These are phyloP conservation scores for Habroteleia sp. DNA, from an alignment of 2,888 invertebrate genomes.

Conservation along the genomic window DNA sequence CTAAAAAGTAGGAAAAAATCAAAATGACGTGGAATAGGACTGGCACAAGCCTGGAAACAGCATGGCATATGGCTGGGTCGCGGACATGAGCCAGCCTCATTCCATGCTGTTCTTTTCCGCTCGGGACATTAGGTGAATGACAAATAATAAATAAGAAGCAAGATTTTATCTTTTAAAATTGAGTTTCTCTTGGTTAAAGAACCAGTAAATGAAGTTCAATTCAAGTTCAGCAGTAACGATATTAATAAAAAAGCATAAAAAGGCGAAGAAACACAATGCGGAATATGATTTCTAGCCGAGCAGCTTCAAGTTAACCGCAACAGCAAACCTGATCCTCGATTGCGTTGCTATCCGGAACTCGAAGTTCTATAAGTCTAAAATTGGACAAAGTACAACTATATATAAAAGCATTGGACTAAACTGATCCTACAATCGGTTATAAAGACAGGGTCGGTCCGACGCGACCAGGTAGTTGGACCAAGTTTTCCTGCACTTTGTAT, in stretches of 20 bases:
- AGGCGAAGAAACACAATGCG: background rate
- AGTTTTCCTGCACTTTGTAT: conserved; percentile 3
- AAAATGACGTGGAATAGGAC: no score
- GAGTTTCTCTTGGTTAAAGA: no score
- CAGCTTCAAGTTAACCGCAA: conserved; percentile 32
- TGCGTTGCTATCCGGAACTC: conserved; percentile 2
- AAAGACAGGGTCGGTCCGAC: conserved; percentile 25
- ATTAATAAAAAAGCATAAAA: conserved; percentile 5
- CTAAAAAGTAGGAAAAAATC: no score
- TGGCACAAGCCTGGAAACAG: no score
- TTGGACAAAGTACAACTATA: conserved; percentile 25
- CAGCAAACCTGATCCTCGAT: conserved; percentile 14
- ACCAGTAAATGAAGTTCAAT: no score
- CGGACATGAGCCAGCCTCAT: no score
- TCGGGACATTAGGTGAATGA: no score
- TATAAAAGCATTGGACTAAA: conserved; percentile 37
- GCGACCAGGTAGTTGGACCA: conserved; percentile 1
- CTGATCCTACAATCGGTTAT: conserved; percentile 5
- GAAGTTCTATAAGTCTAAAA: conserved; percentile 2
- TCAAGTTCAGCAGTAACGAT: background rate
- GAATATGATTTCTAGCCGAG: conserved; percentile 22
- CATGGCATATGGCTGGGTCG: no score
- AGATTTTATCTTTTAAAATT: no score
- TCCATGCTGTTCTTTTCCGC: no score
- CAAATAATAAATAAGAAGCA: no score